phyloP scores from a whole-genome alignment of 2,797 vertebrate genomes.

The Cyprinodon diabolis region DNA sequence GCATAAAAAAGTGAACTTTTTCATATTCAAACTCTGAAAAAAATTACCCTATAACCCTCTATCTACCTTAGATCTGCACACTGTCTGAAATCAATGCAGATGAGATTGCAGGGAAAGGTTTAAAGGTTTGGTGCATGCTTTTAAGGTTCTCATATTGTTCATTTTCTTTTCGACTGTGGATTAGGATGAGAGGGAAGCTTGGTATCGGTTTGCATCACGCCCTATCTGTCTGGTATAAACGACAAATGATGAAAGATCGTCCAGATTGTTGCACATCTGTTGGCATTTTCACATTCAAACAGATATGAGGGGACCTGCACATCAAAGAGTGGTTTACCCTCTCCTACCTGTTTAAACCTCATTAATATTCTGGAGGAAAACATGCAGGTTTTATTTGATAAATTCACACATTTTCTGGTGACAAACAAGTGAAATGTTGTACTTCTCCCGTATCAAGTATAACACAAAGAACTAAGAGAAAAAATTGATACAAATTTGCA shows the following conservation, averaged over 20 bases:
- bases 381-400: neutral
- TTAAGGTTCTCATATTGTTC: conserved; percentile 20
- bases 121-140: neutral
- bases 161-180: conserved; percentile 9
- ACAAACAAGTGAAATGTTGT: neutral
- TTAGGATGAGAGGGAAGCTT: conserved; percentile 22
- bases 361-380: neutral
- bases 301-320: neutral
- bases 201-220: conserved; percentile 38
- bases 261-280: conserved; percentile 42
- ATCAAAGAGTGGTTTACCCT: conserved; percentile 14
- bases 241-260: conserved; percentile 38
- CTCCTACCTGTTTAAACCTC: neutral
- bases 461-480: neutral
- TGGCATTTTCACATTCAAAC: conserved; percentile 50
- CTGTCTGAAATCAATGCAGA: conserved; percentile 13
- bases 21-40: conserved; percentile 1
- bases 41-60: conserved; percentile 21
- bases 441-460: neutral
- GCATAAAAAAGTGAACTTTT: conserved; percentile 4
- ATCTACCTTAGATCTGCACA: conserved; percentile 3
- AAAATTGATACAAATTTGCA: neutral
- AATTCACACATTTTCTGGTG: neutral
- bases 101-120: neutral
- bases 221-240: conserved; percentile 43